phyloP scores from a whole-genome alignment of 2,113 vertebrate genomes.

The Panthera tigris region DNA sequence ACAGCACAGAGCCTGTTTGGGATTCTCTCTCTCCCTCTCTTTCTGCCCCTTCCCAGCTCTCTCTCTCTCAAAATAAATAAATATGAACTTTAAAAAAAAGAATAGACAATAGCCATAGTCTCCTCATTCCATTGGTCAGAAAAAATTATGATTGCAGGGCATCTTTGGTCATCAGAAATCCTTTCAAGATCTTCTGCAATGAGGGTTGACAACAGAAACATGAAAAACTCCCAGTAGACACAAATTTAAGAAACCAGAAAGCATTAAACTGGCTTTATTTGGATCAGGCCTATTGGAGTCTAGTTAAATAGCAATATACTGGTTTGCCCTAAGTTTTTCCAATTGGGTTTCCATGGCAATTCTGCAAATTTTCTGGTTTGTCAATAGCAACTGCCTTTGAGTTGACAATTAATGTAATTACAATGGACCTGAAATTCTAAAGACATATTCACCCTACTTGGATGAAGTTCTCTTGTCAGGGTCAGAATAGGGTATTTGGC shows the following conservation, averaged over 20 bases:
- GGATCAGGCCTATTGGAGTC: not conserved
- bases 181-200: not conserved
- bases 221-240: conserved; percentile 16
- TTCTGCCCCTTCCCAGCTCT: too few relatives aligned
- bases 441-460: not conserved
- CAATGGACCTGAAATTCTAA: not conserved
- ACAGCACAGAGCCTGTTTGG: too few relatives aligned
- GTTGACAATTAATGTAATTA: conserved; percentile 2
- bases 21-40: too few relatives aligned
- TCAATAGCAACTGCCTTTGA: not conserved
- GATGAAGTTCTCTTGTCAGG: not conserved
- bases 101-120: not conserved
- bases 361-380: conserved; percentile 20
- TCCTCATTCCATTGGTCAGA: not conserved
- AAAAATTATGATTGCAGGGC: not conserved
- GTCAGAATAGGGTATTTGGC: not conserved
- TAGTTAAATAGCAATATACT: not conserved
- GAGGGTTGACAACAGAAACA: not conserved
- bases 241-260: not conserved
- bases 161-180: not conserved
- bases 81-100: too few relatives aligned
- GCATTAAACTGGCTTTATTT: not conserved
- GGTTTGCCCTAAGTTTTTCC: not conserved
- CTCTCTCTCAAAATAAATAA: too few relatives aligned
- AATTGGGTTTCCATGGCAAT: not conserved